A percentile compares a stretch with the other conserved stretches of the same genome.
Evolutionary conservation across 2,888 invertebrate genomes (phyloP).

Genomic region (Andrena bucephala): DNA sequence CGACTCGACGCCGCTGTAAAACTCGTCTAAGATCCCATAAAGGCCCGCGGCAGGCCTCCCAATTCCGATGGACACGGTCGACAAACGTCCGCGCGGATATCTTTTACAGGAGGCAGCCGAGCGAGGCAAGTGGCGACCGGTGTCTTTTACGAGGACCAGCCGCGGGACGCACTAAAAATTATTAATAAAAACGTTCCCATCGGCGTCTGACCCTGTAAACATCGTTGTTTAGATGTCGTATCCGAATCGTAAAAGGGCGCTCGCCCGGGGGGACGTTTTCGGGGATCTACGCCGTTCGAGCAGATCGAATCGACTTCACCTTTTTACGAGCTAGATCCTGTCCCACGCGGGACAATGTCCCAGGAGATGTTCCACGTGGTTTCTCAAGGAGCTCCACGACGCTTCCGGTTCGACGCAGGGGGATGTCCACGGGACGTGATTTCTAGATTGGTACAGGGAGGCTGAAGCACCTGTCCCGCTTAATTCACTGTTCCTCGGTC

Average conservation of each 20-base stretch:
- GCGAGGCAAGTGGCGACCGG: constrained; percentile 68
- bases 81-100: constrained; percentile 50
- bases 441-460: no score
- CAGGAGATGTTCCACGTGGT: background rate
- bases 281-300: constrained; percentile 47
- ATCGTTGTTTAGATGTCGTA: constrained; percentile 73
- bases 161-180: constrained; percentile 69
- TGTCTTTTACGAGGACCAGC: constrained; percentile 71
- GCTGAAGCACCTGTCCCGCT: no score
- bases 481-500: no score
- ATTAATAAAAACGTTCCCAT: constrained; percentile 78
- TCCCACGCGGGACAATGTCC: constrained; percentile 29
- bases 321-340: constrained; percentile 60
- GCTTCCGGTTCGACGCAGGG: constrained; percentile 5
- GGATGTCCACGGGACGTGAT: no score
- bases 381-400: background rate
- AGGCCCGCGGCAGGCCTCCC: constrained; percentile 56
- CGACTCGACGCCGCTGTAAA: constrained; percentile 56
- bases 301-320: constrained; percentile 65
- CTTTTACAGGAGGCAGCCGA: constrained; percentile 37
- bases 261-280: constrained; percentile 5
- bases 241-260: constrained; percentile 75
- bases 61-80: constrained; percentile 63
- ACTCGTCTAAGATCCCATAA: constrained; percentile 59
- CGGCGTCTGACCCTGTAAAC: constrained; percentile 73